Base-by-base conservation (phyloP, 2,113 vertebrate species). In the Psilopogon haemacephalus region DNA sequence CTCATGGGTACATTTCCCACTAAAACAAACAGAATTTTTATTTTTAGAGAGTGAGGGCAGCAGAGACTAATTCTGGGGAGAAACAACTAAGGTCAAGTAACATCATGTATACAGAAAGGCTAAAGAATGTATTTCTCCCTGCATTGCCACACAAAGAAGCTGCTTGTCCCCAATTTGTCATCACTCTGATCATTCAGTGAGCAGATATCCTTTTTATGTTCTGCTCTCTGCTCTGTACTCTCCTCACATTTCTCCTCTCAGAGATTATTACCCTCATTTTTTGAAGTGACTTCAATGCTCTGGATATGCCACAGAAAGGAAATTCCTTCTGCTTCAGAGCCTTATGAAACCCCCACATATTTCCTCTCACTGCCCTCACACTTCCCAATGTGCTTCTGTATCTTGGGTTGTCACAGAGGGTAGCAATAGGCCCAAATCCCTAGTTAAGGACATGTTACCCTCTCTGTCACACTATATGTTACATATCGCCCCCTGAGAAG, bases 361-460 rank as follows among this genome's bases (percentile, higher is more conserved):
- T 67, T 73, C 58, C 13, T 88, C 11, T 48, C 23, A 12, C 20
- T 60, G 15, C 28, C 58, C 16, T 73, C 18, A 77, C 10, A 38
- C 4, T 67, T 89, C 15, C 5, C 8, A 74, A 8, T 0, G 10
- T 2, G 6, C 2, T n/a, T 9, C 59, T 65, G 42, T 14, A 19
- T 46, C 37, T 63, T 84, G 56, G 37, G 11, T 16, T 32, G 18
- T 9, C 30, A 12, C 33, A 32, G 17, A 55, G 18, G 23, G 11
- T 32, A 1, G 0, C 18, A 59, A 9, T 12, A 18, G 14, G 30
- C 28, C 24, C 46, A 56, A 14, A 9, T 17, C 18, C 20, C 28
- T 56, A 24, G 10, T 15, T 35, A 75, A 33, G 58, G 24, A 71
- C 20, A 38, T 0, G 1, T 12, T 1, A 0, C 9, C 16, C 10